A percentile compares a stretch with the other conserved stretches of the same genome.
These are phyloP conservation scores for Theristicus caerulescens DNA, from an alignment of 2,113 vertebrate species.

Conservation along the genomic window DNA sequence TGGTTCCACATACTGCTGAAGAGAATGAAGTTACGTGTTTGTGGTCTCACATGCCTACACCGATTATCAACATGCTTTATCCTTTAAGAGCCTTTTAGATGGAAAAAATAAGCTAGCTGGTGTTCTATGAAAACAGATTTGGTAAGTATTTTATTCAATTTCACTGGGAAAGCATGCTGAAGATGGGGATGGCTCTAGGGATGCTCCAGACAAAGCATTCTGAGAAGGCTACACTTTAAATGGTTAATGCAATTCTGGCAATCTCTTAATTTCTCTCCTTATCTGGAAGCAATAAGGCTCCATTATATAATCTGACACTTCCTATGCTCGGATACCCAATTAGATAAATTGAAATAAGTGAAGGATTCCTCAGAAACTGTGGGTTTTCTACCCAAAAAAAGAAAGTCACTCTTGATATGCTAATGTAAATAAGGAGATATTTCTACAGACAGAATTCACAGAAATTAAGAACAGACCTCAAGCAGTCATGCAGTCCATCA, in stretches of 20 bases:
- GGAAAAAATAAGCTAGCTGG: background rate
- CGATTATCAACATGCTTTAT: background rate
- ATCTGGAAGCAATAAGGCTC: conserved; percentile 32
- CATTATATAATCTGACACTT: conserved; percentile 37
- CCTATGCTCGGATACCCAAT: background rate
- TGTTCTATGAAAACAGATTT: background rate
- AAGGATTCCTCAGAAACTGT: conserved; percentile 10
- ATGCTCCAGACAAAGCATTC: background rate
- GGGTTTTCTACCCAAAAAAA: background rate
- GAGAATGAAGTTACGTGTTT: background rate
- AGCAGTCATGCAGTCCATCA: background rate
- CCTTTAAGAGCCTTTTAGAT: background rate
- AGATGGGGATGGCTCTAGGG: background rate
- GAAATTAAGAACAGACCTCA: background rate
- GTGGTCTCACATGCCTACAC: background rate
- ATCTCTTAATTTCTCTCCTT: conserved; percentile 22
- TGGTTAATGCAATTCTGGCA: background rate
- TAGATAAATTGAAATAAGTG: background rate
- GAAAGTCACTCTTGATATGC: background rate
- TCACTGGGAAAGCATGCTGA: background rate
- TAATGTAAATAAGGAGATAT: background rate
- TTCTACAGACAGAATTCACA: background rate
- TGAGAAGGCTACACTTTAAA: background rate
- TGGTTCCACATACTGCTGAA: background rate
- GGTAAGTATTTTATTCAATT: background rate